These are phyloP conservation scores for Horisme vitalbata DNA, from an alignment of 2,888 invertebrate genomes.

Conservation along the genomic window DNA sequence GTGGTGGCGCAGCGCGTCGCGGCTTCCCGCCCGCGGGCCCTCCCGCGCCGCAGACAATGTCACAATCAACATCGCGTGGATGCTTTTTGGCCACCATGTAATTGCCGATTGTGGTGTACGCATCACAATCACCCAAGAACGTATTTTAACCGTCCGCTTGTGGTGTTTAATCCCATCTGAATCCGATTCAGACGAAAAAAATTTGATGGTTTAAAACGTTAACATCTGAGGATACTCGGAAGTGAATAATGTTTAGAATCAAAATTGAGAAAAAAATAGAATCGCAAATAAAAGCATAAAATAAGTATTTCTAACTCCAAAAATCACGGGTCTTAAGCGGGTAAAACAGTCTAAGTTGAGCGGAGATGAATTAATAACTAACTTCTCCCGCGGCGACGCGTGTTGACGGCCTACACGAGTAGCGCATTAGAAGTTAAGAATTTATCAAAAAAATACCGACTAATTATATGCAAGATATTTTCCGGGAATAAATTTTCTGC, in stretches of 20 bases:
- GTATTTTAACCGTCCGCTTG: slow-evolving; percentile 35
- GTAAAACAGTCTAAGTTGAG: slow-evolving; percentile 67
- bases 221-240: no score
- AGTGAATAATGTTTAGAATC: no score
- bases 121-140: slow-evolving; percentile 61
- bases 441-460: slow-evolving; percentile 57
- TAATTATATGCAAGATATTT: slow-evolving; percentile 56
- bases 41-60: slow-evolving; percentile 73
- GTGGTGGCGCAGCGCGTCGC: slow-evolving; percentile 50
- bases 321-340: slow-evolving; percentile 55
- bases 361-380: slow-evolving; percentile 79
- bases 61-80: slow-evolving; percentile 80
- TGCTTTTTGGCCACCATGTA: slow-evolving; percentile 77
- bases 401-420: slow-evolving; percentile 82
- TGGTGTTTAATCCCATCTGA: background rate
- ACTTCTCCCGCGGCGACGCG: slow-evolving; percentile 79
- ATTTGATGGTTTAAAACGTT: background rate
- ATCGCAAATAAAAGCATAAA: no score
- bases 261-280: no score
- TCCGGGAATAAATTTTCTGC: slow-evolving; percentile 34
- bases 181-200: background rate
- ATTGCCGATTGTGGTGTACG: slow-evolving; percentile 73
- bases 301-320: slow-evolving; percentile 31
- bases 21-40: slow-evolving; percentile 49
- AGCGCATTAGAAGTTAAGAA: slow-evolving; percentile 75